Base-by-base conservation (phyloP, 2,113 vertebrate genomes). In the Leptobrachium ailaonicum region DNA sequence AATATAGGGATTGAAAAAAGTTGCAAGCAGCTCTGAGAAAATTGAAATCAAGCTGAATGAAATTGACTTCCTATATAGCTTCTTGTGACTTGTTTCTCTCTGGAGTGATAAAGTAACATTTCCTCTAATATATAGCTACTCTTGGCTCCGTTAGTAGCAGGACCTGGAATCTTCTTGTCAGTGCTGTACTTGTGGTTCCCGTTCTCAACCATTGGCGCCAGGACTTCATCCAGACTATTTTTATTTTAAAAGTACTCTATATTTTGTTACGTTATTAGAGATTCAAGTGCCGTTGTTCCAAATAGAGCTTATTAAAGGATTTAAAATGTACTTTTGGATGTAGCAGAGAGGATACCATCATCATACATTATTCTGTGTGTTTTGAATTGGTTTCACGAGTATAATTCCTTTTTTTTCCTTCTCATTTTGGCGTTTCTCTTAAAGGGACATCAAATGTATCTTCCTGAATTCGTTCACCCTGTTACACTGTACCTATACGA, bases 151-250 rank as follows among this genome's bases (percentile, higher is more conserved):
- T 56, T 13, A 69, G 66, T 42, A 60, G 54, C 50, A 69, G 64
- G 47, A n/a, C 86, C 75, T 86, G 84, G 82, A 84, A 85, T 44
- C 44, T 84, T 88, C 80, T 73, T 86, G 83, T 87, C 87, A 87
- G 85, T 85, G 85, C 75, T 86, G 10, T 83, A 62, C 71, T 84
- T 91, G 88, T 87, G 88, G 87, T 91, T 91, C 88, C 71, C 81
- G 67, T 85, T 75, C 79, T 83, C 85, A 87, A 82, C 84, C 85
- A 87, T 82, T 82, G 87, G 82, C 71, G 63, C 83, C 82, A 86
- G 83, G 83, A 89, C 56, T 85, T 41, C 54, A 62, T 79, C 80
- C 77, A 41, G 79, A 40, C 42, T 68, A 5, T 63, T 82, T 73
- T 77, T 76, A 47, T 66, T 42, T 32, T 53, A 40, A 64, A 73